Evolutionary conservation across 2,888 invertebrate species (phyloP).

Genomic region (Drosophila borborema): DNA sequence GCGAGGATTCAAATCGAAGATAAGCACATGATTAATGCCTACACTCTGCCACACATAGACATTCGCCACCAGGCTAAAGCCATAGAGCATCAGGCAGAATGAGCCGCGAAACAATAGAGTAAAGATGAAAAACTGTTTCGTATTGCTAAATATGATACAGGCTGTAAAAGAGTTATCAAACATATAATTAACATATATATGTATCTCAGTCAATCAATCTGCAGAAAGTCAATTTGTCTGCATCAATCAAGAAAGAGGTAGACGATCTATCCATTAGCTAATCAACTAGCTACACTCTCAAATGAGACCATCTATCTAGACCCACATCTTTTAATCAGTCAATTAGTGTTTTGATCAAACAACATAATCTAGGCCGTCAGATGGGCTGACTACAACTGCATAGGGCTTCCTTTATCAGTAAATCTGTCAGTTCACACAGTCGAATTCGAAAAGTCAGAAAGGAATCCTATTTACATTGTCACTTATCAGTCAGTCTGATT

Average conservation of each 20-base stretch:
- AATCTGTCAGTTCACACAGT: neutral
- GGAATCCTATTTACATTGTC: neutral
- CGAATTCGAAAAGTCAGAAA: neutral
- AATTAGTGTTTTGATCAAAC: no score
- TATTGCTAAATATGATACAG: neutral
- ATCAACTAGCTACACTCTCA: neutral
- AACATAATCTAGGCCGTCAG: no score
- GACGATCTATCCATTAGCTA: neutral
- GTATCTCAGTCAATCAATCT: neutral
- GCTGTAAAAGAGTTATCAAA: slow-evolving; percentile 6
- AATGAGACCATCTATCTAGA: neutral
- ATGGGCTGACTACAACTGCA: neutral
- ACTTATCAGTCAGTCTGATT: neutral
- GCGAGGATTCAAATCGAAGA: slow-evolving; percentile 97
- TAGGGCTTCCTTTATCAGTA: neutral
- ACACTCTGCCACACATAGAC: slow-evolving; percentile 97
- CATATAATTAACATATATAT: no score
- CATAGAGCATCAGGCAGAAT: slow-evolving; percentile 93
- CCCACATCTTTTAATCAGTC: neutral
- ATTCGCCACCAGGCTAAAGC: slow-evolving; percentile 96
- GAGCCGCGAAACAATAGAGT: slow-evolving; percentile 96
- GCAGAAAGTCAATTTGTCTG: neutral
- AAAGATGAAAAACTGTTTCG: slow-evolving; percentile 86
- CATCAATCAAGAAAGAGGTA: neutral
- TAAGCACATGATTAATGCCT: slow-evolving; percentile 98